Percentiles rank a stretch among this genome's conserved stretches.
These are phyloP conservation scores for Pteria penguin DNA, from an alignment of 2,888 invertebrate genomes.

Conservation along the genomic window DNA sequence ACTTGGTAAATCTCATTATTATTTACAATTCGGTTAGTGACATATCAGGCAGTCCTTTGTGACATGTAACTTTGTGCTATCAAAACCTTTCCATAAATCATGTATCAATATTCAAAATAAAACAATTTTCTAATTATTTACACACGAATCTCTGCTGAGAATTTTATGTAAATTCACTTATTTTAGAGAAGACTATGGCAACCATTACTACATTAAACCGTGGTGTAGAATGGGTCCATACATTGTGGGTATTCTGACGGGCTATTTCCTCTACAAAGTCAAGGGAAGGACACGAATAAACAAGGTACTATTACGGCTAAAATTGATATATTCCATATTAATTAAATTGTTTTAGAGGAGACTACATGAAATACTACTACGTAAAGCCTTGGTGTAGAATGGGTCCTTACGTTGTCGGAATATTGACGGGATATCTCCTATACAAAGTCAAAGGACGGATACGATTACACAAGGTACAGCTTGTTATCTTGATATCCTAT, in stretches of 20 bases:
- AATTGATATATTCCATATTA: no score
- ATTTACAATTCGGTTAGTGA: no score
- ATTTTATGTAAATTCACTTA: no score
- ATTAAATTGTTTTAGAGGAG: background rate
- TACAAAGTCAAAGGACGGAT: conserved; percentile 66
- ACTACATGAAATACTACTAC: conserved; percentile 62
- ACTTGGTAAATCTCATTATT: no score
- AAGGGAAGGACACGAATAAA: background rate
- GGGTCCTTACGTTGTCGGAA: conserved; percentile 80
- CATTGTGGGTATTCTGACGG: conserved; percentile 79
- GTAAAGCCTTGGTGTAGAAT: conserved; percentile 80
- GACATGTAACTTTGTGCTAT: no score
- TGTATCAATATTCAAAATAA: no score
- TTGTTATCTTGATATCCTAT: no score
- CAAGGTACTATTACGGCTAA: background rate
- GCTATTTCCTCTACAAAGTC: conserved; percentile 39
- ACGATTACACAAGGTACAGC: conserved; percentile 63
- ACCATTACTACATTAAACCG: conserved; percentile 77
- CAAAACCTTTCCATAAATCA: no score
- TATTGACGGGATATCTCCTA: conserved; percentile 79
- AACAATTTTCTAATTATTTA: no score
- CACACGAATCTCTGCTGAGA: no score
- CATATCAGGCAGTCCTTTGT: no score
- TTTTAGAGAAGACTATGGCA: background rate
- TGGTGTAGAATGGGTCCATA: conserved; percentile 81